Conservation (phyloP, 1,140 invertebrate genomes). For the Pinna nobilis region DNA sequence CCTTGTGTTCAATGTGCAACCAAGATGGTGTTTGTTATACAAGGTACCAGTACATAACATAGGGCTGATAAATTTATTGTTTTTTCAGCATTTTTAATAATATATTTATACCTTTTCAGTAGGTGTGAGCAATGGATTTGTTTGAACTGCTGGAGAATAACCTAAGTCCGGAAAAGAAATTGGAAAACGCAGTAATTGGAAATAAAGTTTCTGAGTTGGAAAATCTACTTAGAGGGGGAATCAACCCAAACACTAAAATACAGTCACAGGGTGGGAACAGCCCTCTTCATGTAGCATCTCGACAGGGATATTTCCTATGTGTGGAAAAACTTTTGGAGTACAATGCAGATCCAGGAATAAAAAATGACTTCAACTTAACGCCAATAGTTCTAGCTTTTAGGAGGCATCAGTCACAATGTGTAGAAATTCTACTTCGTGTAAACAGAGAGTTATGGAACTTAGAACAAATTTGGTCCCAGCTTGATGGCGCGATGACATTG, state of each 20-base stretch:
- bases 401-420: constrained; percentile 15
- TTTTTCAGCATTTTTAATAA: too few species aligned
- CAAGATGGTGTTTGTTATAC: too few species aligned
- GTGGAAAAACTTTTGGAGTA: constrained; percentile 31
- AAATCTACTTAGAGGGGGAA: constrained; percentile 10
- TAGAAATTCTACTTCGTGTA: constrained; percentile 18
- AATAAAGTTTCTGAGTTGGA: constrained; percentile 18
- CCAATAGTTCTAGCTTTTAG: constrained; percentile 13
- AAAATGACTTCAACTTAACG: constrained; percentile 28
- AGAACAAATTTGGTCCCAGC: constrained; percentile 22
- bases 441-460: constrained; percentile 5
- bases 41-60: too few species aligned
- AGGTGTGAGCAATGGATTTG: constrained; percentile 43
- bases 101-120: too few species aligned
- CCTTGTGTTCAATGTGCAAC: too few species aligned
- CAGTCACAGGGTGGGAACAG: constrained; percentile 32
- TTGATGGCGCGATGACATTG: not conserved
- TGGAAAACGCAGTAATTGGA: constrained; percentile 10
- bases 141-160: constrained; percentile 29
- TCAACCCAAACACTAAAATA: constrained; percentile 23
- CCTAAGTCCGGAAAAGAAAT: constrained; percentile 22
- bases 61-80: too few species aligned
- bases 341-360: constrained; percentile 26
- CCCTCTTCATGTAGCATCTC: constrained; percentile 30
- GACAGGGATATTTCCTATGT: constrained; percentile 5